Evolutionary conservation across 2,797 vertebrate species (phyloP).

Genomic region (Heliangelus exortis): DNA sequence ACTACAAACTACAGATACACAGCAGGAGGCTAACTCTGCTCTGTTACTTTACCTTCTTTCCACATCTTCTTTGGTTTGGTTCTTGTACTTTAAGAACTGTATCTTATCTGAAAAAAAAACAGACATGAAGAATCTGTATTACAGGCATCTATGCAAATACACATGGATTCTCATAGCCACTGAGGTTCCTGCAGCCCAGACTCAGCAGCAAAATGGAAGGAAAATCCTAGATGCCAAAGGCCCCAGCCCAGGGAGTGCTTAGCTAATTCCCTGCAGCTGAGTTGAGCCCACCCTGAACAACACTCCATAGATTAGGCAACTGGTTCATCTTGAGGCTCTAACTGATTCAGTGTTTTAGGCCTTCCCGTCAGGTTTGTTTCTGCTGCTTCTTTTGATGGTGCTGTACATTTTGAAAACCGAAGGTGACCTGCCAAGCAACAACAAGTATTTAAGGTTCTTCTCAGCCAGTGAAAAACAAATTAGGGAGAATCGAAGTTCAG

Average conservation of each 20-base stretch:
- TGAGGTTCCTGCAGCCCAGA: background rate
- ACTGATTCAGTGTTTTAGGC: background rate
- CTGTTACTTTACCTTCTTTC: background rate
- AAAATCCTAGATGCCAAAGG: background rate
- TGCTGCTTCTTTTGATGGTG: background rate
- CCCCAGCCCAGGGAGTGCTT: too few relatives aligned
- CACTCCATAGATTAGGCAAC: background rate
- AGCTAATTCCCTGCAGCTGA: background rate
- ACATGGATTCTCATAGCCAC: background rate
- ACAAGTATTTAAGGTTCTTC: background rate
- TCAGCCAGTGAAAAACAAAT: background rate
- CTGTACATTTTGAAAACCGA: background rate
- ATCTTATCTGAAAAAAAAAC: background rate
- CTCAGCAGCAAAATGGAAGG: background rate
- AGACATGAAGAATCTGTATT: background rate
- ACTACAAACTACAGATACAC: fast-evolving
- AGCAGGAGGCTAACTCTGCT: background rate
- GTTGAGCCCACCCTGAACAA: background rate
- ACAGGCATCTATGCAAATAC: background rate
- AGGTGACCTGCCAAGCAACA: background rate
- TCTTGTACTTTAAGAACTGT: background rate
- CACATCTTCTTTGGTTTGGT: background rate
- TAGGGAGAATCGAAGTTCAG: background rate
- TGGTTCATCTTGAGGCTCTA: background rate
- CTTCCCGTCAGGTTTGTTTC: background rate